A percentile compares a stretch with the other conserved stretches of the same genome.
Conservation (phyloP, 2,888 invertebrate genomes). For the Hedya salicella region DNA sequence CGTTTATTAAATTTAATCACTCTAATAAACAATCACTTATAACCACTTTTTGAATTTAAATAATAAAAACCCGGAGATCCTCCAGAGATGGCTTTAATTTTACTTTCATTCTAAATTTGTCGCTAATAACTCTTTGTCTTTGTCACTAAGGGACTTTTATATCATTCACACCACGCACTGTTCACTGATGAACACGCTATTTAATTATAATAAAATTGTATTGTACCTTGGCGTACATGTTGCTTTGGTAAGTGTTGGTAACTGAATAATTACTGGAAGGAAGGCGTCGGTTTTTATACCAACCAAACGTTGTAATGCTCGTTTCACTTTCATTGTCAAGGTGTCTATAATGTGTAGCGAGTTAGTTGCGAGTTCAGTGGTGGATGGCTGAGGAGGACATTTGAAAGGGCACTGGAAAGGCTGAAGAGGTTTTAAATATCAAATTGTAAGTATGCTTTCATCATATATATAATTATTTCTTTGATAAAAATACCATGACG, state of each 20-base stretch:
- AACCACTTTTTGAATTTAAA: not conserved
- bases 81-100: no score
- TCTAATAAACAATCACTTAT: no score
- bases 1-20: not conserved
- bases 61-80: no score
- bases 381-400: slow-evolving; percentile 33
- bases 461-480: not conserved
- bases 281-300: slow-evolving; percentile 81
- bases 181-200: not conserved
- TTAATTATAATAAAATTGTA: not conserved
- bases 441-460: not conserved
- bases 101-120: no score
- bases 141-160: not conserved
- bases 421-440: slow-evolving; percentile 20
- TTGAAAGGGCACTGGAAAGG: slow-evolving; percentile 31
- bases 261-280: slow-evolving; percentile 79
- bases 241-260: slow-evolving; percentile 77
- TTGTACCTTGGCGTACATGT: slow-evolving; percentile 82
- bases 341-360: slow-evolving; percentile 50
- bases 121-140: no score
- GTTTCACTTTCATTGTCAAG: slow-evolving; percentile 83
- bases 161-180: not conserved
- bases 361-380: slow-evolving; percentile 4
- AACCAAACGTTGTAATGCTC: slow-evolving; percentile 60
- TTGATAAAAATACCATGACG: no score